Evolutionary conservation across 2,888 invertebrate genomes (phyloP).

Genomic region (Zeuzera pyrina): DNA sequence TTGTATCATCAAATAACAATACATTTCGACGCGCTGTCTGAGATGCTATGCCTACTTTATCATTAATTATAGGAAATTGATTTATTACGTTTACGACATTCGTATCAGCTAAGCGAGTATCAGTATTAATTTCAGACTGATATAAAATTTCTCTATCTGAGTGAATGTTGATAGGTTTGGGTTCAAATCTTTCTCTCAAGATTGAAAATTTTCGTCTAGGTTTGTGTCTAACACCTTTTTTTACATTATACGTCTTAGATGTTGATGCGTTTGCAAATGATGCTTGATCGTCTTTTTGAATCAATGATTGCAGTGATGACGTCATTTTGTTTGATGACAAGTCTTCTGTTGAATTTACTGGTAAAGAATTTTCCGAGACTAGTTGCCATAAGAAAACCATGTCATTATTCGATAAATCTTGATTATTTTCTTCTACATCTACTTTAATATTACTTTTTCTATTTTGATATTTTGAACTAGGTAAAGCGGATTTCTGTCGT

Average conservation of each 20-base stretch:
- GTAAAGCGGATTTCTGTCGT: conserved; percentile 32
- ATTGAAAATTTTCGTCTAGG: conserved; percentile 74
- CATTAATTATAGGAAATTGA: conserved; percentile 25
- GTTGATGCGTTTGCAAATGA: conserved; percentile 27
- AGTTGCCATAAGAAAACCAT: conserved; percentile 62
- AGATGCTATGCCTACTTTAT: conserved; percentile 15
- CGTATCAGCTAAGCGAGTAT: conserved; percentile 29
- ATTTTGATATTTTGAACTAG: conserved; percentile 29
- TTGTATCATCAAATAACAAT: conserved; percentile 14
- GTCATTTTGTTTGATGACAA: conserved; percentile 48
- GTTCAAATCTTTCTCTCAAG: conserved; percentile 73
- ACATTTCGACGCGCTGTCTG: conserved; percentile 25
- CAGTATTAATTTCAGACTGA: conserved; percentile 41
- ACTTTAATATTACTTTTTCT: conserved; percentile 39
- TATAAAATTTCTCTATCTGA: conserved; percentile 64
- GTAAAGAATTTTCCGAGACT: conserved; percentile 49
- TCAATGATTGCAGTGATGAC: conserved; percentile 58
- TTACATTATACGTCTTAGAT: conserved; percentile 47
- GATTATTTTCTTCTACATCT: conserved; percentile 36
- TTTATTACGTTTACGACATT: conserved; percentile 38
- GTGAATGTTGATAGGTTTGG: conserved; percentile 47
- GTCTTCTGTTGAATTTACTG: conserved; percentile 40
- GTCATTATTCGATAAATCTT: conserved; percentile 53
- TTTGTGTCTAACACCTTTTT: conserved; percentile 51
- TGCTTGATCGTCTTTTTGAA: conserved; percentile 46